These are phyloP conservation scores for Pomacea maculata DNA, from an alignment of 1,140 invertebrate genomes.

Conservation along the genomic window DNA sequence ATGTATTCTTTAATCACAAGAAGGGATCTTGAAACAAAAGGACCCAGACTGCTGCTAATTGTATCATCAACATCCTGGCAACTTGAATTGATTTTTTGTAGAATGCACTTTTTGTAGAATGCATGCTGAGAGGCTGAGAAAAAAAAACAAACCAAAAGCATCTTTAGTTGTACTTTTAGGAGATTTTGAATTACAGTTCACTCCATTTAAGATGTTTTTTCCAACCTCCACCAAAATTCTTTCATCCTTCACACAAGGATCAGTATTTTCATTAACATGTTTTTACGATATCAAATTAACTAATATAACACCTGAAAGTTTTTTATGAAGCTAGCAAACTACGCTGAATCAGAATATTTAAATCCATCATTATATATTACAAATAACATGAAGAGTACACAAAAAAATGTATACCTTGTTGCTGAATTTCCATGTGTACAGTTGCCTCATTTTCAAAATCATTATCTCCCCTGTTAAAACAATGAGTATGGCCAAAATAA, in stretches of 20 bases:
- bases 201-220: background rate
- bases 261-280: too few species aligned
- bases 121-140: slow-evolving; percentile 5
- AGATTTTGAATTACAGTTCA: background rate
- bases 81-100: background rate
- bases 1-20: slow-evolving; percentile 83
- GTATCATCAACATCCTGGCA: slow-evolving; percentile 13
- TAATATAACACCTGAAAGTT: too few species aligned
- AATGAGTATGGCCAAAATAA: background rate
- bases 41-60: slow-evolving; percentile 37
- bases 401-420: slow-evolving; percentile 3
- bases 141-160: background rate
- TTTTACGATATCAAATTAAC: too few species aligned
- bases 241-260: background rate
- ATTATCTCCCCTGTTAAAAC: slow-evolving; percentile 12
- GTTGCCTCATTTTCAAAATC: slow-evolving; percentile 4
- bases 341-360: background rate
- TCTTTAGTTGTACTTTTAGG: background rate
- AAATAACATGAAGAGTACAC: background rate
- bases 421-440: slow-evolving; percentile 26
- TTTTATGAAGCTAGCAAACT: too few species aligned
- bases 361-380: background rate
- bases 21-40: slow-evolving; percentile 78
- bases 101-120: slow-evolving; percentile 17
- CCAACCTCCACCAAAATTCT: background rate